Conservation (phyloP, 2,113 vertebrate genomes). For the Heloderma charlesbogerti region DNA sequence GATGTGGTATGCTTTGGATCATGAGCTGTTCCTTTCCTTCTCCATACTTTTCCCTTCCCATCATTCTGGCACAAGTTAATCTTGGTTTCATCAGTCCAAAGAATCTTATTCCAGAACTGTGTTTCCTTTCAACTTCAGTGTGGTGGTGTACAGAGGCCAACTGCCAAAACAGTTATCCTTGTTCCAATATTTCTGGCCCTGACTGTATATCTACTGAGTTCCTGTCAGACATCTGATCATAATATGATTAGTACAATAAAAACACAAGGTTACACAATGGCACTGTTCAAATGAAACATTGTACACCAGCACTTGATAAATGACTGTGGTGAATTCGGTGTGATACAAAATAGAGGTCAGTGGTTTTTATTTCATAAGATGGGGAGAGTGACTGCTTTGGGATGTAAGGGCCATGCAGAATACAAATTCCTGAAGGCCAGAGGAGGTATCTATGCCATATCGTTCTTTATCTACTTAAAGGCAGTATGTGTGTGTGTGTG, state of each 20-base stretch:
- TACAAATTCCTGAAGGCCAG: background rate
- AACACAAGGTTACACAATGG: background rate
- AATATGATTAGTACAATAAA: constrained; percentile 6
- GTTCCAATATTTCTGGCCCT: no score
- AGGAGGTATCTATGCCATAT: background rate
- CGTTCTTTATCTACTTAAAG: background rate
- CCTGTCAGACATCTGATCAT: background rate
- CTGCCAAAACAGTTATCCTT: no score
- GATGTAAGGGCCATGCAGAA: background rate
- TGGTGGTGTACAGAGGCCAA: no score
- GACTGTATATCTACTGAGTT: no score
- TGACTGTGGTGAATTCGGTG: background rate
- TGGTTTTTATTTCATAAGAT: background rate
- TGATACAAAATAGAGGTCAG: background rate
- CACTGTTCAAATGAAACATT: background rate
- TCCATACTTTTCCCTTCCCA: no score
- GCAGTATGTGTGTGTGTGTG: no score
- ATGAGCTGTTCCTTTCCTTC: no score
- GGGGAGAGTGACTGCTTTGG: background rate
- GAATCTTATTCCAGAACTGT: no score
- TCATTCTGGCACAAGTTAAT: no score
- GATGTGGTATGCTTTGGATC: no score
- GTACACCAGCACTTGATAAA: background rate
- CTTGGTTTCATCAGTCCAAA: no score
- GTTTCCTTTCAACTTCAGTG: no score